Base-by-base conservation (phyloP, 2,888 invertebrate genomes). In the Synanthedon tipuliformis region DNA sequence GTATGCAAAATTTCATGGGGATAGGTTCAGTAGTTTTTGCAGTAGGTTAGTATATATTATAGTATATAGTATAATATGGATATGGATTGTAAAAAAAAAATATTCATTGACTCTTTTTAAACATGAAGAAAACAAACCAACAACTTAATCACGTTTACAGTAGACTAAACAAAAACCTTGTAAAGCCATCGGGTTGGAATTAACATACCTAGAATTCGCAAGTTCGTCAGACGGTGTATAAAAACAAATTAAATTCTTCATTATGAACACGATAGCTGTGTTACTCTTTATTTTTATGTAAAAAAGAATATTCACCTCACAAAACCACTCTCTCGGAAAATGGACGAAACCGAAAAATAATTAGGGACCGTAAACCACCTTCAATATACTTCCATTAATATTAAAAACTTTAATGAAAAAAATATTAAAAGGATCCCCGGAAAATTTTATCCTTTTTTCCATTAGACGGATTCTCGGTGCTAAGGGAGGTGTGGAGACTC, bases 391-490 rank as follows among this genome's bases (percentile, higher is more conserved):
- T 69, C 66, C 78, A 82, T 85, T 82, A 86, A 86, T 86, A 86
- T 86, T 87, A 81, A 87, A 87, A 87, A 87, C 87, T 87, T 87
- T 80, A 86, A 86, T 86, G 86, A 87, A 86, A 87, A 86, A 87
- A 86, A 79, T 80, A 82, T 86, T 81, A 86, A 86, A 85, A 81
- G 83, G 77, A 70, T 72, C 75, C 76, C 65, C 69, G n/a, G 62
- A 66, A 72, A 77, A 77, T 79, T 78, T 75, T 74, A 83, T 86
- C 86, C 84, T 86, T 84, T 86, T 87, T 84, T 81, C 83, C 82
- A 81, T 84, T 82, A 83, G 80, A 75, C 71, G 71, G 69, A 63
- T 64, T 71, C 70, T 70, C 68, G 61, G 55, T 73, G 64, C 66
- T 57, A 72, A 13, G 8, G 59, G 41, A 41, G 55, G 52, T 0